phyloP scores from a whole-genome alignment of 2,888 invertebrate species.

The Microchrysa polita region DNA sequence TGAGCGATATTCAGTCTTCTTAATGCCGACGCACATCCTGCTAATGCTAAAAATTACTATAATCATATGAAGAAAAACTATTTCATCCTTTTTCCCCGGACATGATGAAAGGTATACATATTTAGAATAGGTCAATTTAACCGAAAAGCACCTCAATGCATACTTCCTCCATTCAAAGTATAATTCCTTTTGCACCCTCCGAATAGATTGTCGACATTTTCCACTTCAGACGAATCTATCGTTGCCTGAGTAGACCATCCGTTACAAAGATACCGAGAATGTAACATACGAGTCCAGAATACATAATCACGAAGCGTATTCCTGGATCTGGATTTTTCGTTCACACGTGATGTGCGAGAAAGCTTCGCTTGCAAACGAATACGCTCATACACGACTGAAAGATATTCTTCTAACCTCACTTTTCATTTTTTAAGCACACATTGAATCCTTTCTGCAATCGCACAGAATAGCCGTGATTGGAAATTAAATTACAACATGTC shows the following conservation, averaged over 20 bases:
- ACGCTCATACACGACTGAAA: neutral
- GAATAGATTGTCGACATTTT: neutral
- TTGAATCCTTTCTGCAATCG: conserved; percentile 29
- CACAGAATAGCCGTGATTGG: conserved; percentile 35
- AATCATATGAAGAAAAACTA: too few species aligned
- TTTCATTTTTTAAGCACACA: conserved; percentile 39
- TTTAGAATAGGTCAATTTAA: too few species aligned
- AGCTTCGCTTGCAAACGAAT: neutral
- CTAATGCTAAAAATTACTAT: too few species aligned
- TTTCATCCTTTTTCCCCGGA: too few species aligned
- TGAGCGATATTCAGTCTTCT: too few species aligned
- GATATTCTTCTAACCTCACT: conserved; percentile 28
- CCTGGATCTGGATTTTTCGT: neutral
- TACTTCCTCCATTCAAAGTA: neutral
- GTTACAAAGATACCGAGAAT: conserved; percentile 19
- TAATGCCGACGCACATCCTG: too few species aligned
- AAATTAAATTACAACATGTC: conserved; percentile 33
- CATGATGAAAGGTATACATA: too few species aligned
- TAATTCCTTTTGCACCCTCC: neutral
- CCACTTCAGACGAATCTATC: conserved; percentile 17
- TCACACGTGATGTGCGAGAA: too few species aligned
- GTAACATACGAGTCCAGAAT: conserved; percentile 23
- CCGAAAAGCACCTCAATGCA: neutral
- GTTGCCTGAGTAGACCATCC: neutral
- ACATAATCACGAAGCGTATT: conserved; percentile 1